A percentile compares a stretch with the other conserved stretches of the same genome.
Evolutionary conservation across 2,888 invertebrate species (phyloP).

Genomic region (Dioctria linearis): DNA sequence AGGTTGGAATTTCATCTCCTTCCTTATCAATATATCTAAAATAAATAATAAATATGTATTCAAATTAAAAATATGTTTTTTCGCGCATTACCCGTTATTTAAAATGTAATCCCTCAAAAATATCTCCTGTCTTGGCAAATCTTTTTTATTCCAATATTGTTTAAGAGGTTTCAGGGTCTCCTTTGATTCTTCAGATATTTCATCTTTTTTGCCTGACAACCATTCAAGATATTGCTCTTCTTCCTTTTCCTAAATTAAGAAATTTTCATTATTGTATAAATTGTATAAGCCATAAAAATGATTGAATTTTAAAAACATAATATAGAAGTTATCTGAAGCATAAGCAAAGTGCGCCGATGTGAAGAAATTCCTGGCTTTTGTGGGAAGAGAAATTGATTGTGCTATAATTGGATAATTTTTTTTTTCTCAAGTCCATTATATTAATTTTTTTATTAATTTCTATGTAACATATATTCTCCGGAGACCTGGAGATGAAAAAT

Average conservation of each 20-base stretch:
- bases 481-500: too few relatives aligned
- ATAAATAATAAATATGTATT: conserved; percentile 54
- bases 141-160: conserved; percentile 88
- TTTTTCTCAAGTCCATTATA: too few relatives aligned
- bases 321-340: too few relatives aligned
- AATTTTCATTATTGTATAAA: too few relatives aligned
- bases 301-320: not conserved
- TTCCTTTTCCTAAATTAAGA: conserved; percentile 67
- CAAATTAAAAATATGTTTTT: conserved; percentile 27
- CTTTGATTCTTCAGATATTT: conserved; percentile 76
- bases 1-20: conserved; percentile 74
- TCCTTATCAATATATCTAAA: conserved; percentile 72
- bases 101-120: conserved; percentile 94
- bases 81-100: conserved; percentile 78
- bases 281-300: not conserved
- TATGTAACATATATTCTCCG: too few relatives aligned
- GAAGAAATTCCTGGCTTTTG: too few relatives aligned
- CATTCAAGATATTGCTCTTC: conserved; percentile 82
- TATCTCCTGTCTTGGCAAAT: conserved; percentile 86
- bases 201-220: conserved; percentile 82
- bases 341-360: too few relatives aligned
- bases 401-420: too few relatives aligned
- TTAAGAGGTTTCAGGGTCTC: conserved; percentile 82
- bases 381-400: too few relatives aligned
- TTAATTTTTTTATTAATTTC: too few relatives aligned